These are phyloP conservation scores for Andricus quercusramuli DNA, from an alignment of 2,888 invertebrate genomes.

Conservation along the genomic window DNA sequence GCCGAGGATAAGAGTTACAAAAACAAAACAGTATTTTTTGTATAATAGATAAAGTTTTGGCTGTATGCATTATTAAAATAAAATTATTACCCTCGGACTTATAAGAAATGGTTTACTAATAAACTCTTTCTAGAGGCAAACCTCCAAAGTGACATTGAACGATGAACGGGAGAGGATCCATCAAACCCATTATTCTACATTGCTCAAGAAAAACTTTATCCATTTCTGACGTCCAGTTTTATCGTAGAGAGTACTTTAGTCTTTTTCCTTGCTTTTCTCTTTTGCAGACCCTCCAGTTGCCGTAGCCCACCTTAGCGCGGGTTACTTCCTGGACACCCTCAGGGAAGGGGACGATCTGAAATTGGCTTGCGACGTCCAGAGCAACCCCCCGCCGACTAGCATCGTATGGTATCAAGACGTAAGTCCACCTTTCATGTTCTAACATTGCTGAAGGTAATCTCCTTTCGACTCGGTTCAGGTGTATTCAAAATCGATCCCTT, in stretches of 20 bases:
- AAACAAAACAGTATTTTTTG: too few species aligned
- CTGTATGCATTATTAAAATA: too few species aligned
- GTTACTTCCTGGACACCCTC: slow-evolving; percentile 83
- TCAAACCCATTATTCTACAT: slow-evolving; percentile 2
- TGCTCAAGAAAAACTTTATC: not conserved
- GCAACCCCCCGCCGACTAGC: slow-evolving; percentile 87
- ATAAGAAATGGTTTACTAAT: not conserved
- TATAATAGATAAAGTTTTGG: too few species aligned
- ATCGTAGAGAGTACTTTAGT: not conserved
- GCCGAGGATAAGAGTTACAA: too few species aligned
- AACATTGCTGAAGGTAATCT: not conserved
- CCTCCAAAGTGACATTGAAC: not conserved
- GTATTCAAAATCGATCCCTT: not conserved
- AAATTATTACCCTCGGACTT: not conserved
- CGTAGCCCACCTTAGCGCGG: slow-evolving; percentile 83
- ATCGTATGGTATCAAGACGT: slow-evolving; percentile 92
- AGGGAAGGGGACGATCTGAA: slow-evolving; percentile 89
- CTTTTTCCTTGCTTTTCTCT: slow-evolving; percentile 42
- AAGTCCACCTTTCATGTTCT: slow-evolving; percentile 75
- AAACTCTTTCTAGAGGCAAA: not conserved
- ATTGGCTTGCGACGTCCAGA: slow-evolving; percentile 88
- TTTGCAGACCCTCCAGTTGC: slow-evolving; percentile 89
- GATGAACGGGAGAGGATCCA: not conserved
- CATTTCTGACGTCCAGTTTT: slow-evolving; percentile 7
- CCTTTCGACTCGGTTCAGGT: not conserved